These are phyloP conservation scores for Petrocephalus sullivani DNA, from an alignment of 2,797 vertebrate genomes.

Conservation along the genomic window DNA sequence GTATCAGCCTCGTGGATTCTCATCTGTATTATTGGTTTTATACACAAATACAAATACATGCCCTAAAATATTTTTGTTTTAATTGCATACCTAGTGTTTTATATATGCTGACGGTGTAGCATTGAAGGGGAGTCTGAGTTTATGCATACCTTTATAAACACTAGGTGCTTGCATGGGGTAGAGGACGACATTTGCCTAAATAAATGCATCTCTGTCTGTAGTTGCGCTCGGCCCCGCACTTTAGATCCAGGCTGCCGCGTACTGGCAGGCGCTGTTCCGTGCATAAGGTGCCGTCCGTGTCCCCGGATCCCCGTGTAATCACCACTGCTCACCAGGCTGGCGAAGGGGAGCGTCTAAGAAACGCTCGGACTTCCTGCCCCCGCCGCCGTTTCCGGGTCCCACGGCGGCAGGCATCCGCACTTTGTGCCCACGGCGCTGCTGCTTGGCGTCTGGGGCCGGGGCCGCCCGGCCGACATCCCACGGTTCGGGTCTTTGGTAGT, in stretches of 20 bases:
- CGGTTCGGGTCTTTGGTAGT: not conserved
- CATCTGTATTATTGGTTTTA: not conserved
- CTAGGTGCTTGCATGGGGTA: not conserved
- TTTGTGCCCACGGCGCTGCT: too few relatives aligned
- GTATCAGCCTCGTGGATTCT: not conserved
- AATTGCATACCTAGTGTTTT: not conserved
- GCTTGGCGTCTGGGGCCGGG: not conserved
- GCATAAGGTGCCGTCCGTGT: not conserved
- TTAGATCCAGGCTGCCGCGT: not conserved
- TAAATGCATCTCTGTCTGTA: not conserved
- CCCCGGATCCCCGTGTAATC: not conserved
- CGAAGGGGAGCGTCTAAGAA: not conserved
- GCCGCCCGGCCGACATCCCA: not conserved
- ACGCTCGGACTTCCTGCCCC: not conserved
- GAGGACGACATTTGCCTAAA: not conserved
- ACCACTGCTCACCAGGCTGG: not conserved
- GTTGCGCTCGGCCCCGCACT: not conserved
- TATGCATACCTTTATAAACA: not conserved
- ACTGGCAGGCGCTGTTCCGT: not conserved
- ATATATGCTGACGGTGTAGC: not conserved
- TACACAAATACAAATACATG: not conserved
- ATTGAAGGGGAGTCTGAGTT: not conserved
- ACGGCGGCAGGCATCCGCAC: too few relatives aligned
- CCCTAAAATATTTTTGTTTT: not conserved
- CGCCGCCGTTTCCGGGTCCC: too few relatives aligned